A percentile compares a stretch with the other conserved stretches of the same genome.
These are phyloP conservation scores for Hypomesus transpacificus DNA, from an alignment of 2,113 vertebrate genomes.

Conservation along the genomic window DNA sequence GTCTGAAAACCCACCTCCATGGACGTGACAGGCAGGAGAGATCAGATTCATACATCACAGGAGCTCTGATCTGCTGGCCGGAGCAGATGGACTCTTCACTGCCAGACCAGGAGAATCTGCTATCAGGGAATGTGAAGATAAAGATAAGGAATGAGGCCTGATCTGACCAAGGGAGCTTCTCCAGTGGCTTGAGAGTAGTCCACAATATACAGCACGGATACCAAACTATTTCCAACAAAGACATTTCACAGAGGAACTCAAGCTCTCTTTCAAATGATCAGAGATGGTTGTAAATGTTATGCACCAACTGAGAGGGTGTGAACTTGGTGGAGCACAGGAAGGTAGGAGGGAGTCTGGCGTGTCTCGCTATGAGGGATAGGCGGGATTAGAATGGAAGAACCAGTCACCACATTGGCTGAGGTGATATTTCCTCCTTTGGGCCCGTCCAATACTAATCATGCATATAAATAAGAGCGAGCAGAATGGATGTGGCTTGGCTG, in stretches of 20 bases:
- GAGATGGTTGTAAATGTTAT: not conserved
- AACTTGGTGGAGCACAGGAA: not conserved
- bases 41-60: too few relatives aligned
- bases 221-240: not conserved
- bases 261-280: too few relatives aligned
- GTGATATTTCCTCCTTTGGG: constrained; percentile 8
- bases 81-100: too few relatives aligned
- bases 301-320: not conserved
- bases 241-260: not conserved
- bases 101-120: too few relatives aligned
- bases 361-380: not conserved
- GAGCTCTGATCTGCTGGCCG: too few relatives aligned
- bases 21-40: not conserved
- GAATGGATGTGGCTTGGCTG: not conserved
- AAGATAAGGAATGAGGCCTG: too few relatives aligned
- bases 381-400: not conserved
- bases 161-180: too few relatives aligned
- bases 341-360: not conserved
- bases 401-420: constrained; percentile 2
- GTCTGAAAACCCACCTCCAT: not conserved
- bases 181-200: too few relatives aligned
- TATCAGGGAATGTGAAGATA: too few relatives aligned
- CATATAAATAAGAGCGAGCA: not conserved
- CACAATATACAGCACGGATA: not conserved
- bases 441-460: not conserved